Evolutionary conservation across 1,140 invertebrate genomes (phyloP).

Genomic region (Meloidogyne chitwoodi): DNA sequence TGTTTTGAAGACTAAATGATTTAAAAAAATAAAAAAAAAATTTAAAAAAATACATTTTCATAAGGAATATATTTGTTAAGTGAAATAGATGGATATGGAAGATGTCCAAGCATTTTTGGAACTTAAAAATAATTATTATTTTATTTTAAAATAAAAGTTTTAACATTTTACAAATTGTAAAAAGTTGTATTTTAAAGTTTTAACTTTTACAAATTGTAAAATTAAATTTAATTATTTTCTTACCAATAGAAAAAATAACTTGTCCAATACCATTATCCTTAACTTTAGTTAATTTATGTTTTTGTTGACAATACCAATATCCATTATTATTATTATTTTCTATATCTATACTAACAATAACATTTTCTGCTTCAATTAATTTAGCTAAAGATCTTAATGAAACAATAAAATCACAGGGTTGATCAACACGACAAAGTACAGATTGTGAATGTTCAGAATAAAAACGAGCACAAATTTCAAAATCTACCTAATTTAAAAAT

Average conservation of each 20-base stretch:
- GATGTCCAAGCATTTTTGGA: conserved; percentile 50
- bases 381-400: conserved; percentile 46
- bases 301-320: conserved; percentile 3
- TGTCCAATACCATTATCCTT: conserved; percentile 57
- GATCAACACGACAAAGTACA: conserved; percentile 45
- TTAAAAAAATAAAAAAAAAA: conserved; percentile 9
- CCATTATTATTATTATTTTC: conserved; percentile 21
- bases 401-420: conserved; percentile 51
- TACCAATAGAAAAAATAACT: conserved; percentile 40
- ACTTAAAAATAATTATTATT: conserved; percentile 15
- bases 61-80: conserved; percentile 39
- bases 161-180: no score
- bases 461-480: conserved; percentile 54
- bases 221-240: background rate
- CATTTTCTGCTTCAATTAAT: conserved; percentile 36
- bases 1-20: conserved; percentile 2
- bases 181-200: background rate
- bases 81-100: conserved; percentile 50
- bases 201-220: background rate
- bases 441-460: conserved; percentile 53
- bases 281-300: conserved; percentile 34
- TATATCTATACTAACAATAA: conserved; percentile 42
- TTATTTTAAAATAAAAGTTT: background rate
- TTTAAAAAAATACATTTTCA: conserved; percentile 25
- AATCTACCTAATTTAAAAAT: conserved; percentile 33